Evolutionary conservation across 2,797 vertebrate genomes (phyloP).

Genomic region (Eidolon dupreanum): DNA sequence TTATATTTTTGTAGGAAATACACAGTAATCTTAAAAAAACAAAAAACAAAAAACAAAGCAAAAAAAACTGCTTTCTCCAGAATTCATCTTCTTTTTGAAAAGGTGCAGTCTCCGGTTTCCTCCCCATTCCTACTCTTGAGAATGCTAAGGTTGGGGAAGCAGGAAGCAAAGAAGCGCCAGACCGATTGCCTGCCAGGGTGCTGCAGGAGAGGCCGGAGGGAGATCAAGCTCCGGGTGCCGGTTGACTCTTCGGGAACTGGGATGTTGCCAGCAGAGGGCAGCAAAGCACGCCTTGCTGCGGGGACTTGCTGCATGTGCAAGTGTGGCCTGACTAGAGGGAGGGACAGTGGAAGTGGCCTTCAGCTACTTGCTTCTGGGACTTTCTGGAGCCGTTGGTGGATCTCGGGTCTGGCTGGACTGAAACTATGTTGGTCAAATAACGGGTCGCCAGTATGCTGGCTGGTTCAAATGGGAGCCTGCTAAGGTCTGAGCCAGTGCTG

Average conservation of each 20-base stretch:
- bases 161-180: not conserved
- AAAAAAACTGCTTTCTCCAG: not conserved
- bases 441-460: not conserved
- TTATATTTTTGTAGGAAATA: constrained; percentile 20
- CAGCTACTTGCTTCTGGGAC: not conserved
- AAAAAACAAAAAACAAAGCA: not conserved
- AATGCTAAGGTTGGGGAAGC: not conserved
- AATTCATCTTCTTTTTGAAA: not conserved
- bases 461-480: not conserved
- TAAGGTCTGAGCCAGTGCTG: not conserved
- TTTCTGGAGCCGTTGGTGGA: not conserved
- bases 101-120: not conserved
- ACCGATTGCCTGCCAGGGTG: not conserved
- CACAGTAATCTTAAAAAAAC: not conserved
- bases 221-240: not conserved
- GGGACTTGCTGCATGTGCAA: fast-evolving
- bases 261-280: constrained; percentile 74
- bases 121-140: not conserved
- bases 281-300: constrained; percentile 54
- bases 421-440: not conserved
- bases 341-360: not conserved
- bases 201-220: not conserved
- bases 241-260: not conserved
- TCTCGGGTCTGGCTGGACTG: not conserved
- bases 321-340: fast-evolving